Base-by-base conservation (phyloP, 2,888 invertebrate genomes). In the Diarsia rubi region DNA sequence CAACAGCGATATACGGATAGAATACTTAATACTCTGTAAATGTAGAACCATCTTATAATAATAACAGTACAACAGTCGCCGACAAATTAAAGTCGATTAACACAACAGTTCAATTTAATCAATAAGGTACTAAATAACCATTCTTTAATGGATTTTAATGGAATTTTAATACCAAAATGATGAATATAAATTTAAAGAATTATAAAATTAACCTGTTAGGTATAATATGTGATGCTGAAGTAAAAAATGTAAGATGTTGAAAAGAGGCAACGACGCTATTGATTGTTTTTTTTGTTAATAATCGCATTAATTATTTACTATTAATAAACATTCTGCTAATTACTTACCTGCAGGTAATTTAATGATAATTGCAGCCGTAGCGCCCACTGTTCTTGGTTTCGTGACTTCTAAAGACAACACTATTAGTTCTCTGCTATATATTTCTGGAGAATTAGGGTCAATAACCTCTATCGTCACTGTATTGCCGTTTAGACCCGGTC, bases 381-480 rank as follows among this genome's bases (percentile, higher is more conserved):
- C 95, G 3, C 93, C 94, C 2, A 94, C 92, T 27, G 94, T 94
- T 71, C 92, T 89, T 27, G 91, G 90, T 79, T 94, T 95, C 2
- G 84, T 85, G 1, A 93, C 94, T 54, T 82, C 82, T 72, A 95
- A 73, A 16, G 90, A 86, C 54, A 95, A 87, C 4, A 92, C 69
- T 19, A 95, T 84, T 6, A 84, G 89, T 65, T 88, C 87, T 72
- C 85, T 86, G 63, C 73, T 83, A 62, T 91, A 89, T 9, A 93
- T 69, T 78, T 92, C 90, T 6, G 89, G 79, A 0, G 94, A 93
- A 64, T 95, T 84, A n/a, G 75, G 3, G 21, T 80, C 44, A 14
- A 12, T 1, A n/a, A 87, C 79, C 16, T 81, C 71, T 14, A 94
- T 63, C 42, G 78, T 86, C 4, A 93, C 81, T 47, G 69, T 31